Base-by-base conservation (phyloP, 2,888 invertebrate species). In the Miltochrista miniata region DNA sequence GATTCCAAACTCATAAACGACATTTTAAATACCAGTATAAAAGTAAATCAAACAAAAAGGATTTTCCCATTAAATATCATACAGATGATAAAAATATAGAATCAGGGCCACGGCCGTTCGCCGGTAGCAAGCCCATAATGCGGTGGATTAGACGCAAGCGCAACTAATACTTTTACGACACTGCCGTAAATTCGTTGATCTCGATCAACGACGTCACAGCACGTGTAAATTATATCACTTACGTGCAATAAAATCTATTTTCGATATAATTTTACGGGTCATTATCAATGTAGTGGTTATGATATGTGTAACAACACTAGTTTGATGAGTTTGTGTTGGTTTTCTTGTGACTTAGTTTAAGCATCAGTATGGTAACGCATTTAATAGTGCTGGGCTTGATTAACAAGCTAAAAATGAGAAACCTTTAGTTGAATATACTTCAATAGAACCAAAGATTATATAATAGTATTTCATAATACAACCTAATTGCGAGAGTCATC, bases 121-220 rank as follows among this genome's bases (percentile, higher is more conserved):
- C 64, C 77, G 62, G 74, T 75, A 79, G 81, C 76, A 64, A 72
- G 68, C 67, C 68, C 62, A 69, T 85, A 84, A 87, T 79, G 67
- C 85, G 59, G 30, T 48, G 89, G 88, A 87, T 65, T 72, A 68
- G 47, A 61, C 77, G 76, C 83, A 74, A 72, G 82, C 82, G 79
- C 81, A 80, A 64, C 81, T 83, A 85, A 85, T 83, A 76, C 85
- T 78, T 90, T 90, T 89, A 88, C 80, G 85, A 87, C 83, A 70
- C 60, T 71, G 78, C 72, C 79, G 82, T 88, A 85, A 87, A 86
- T 83, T 79, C 69, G 76, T 76, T 78, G 75, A 78, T 76, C 76
- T 79, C 79, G 77, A 85, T 85, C 78, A 75, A 67, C 68, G 53
- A 74, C 79, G 76, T 78, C 70, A 73, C 74, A 69, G 64, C 59